A percentile compares a stretch with the other conserved stretches of the same genome.
phyloP scores from a whole-genome alignment of 2,888 invertebrate genomes.

The Acanthosepion pharaonis region DNA sequence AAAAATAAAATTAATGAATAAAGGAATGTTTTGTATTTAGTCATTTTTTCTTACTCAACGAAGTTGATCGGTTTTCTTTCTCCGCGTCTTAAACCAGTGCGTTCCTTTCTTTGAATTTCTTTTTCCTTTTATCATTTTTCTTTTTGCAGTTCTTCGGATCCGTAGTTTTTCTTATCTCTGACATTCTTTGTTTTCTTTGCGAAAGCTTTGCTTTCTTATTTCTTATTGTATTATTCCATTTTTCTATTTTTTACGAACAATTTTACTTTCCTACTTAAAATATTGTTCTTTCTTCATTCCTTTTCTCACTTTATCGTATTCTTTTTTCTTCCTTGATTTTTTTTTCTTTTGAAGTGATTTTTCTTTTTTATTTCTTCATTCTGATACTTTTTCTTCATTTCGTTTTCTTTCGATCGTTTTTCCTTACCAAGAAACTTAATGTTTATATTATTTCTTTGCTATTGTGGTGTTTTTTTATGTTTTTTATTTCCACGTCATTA shows the following conservation, averaged over 20 bases:
- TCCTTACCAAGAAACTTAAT: too few species aligned
- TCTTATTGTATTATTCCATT: background rate
- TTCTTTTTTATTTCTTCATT: too few species aligned
- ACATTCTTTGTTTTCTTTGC: background rate
- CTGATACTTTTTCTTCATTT: too few species aligned
- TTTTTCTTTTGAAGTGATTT: too few species aligned
- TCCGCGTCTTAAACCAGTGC: background rate
- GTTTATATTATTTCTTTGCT: too few species aligned
- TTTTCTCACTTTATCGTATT: too few species aligned
- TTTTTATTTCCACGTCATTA: too few species aligned
- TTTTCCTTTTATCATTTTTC: background rate
- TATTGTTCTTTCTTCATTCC: too few species aligned
- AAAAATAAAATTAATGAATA: background rate
- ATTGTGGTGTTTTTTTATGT: too few species aligned
- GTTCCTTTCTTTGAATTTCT: background rate
- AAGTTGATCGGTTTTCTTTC: background rate
- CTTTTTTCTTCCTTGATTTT: too few species aligned
- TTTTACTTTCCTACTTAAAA: too few species aligned
- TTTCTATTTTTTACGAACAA: background rate
- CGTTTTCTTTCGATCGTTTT: too few species aligned
- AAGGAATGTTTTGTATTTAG: conserved; percentile 33
- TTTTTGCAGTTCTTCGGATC: background rate
- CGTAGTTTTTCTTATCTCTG: background rate
- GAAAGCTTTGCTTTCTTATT: background rate
- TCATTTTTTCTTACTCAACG: background rate